Conservation (phyloP, 2,797 vertebrate species). For the Triplophysa yarkandensis region DNA sequence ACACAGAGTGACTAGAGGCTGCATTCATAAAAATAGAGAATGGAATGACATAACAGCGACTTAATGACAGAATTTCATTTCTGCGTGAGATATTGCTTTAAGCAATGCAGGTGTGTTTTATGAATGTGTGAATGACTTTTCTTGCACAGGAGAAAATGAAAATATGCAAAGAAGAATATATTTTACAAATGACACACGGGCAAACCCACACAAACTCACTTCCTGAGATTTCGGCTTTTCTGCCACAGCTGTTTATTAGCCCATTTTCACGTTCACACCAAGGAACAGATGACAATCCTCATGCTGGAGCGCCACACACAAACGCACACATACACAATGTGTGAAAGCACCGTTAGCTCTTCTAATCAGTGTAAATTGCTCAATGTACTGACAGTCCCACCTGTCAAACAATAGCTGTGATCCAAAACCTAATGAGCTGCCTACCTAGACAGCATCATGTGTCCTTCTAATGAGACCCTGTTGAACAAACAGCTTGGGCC, state of each 20-base stretch:
- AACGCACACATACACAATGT: constrained; percentile 52
- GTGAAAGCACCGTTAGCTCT: constrained; percentile 69
- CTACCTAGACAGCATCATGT: constrained; percentile 17
- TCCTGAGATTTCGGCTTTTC: background rate
- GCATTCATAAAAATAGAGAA: background rate
- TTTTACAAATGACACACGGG: background rate
- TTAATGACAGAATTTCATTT: constrained; percentile 4
- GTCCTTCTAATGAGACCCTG: background rate
- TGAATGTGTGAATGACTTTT: background rate
- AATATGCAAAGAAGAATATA: background rate
- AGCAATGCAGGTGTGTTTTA: constrained; percentile 1
- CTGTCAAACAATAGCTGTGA: constrained; percentile 44
- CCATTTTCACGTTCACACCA: constrained; percentile 29
- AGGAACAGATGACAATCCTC: constrained; percentile 29
- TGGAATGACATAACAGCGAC: background rate
- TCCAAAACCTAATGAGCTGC: constrained; percentile 30
- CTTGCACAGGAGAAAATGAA: background rate
- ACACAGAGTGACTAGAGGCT: background rate
- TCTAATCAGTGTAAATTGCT: constrained; percentile 79
- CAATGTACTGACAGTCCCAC: constrained; percentile 66
- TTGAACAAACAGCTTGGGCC: background rate
- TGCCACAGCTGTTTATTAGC: constrained; percentile 45
- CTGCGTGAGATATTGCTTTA: background rate
- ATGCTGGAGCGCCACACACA: constrained; percentile 13
- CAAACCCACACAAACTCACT: background rate